Evolutionary conservation across 2,888 invertebrate species (phyloP).

Genomic region (Pediacus dermestoides): DNA sequence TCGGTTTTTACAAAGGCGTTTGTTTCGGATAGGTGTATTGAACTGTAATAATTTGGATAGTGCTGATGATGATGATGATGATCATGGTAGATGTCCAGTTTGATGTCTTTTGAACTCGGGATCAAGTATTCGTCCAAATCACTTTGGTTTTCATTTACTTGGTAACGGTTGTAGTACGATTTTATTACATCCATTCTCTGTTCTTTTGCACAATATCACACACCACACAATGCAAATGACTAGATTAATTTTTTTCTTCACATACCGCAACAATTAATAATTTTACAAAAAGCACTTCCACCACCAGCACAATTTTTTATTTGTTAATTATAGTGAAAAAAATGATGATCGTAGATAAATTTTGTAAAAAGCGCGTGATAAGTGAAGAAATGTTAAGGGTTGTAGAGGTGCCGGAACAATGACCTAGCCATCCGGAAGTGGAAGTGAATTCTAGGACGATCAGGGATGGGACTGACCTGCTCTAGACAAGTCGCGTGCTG

Average conservation of each 20-base stretch:
- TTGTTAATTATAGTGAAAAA: too few species aligned
- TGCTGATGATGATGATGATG: conserved; percentile 2
- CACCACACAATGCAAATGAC: conserved; percentile 1
- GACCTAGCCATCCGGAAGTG: conserved; percentile 44
- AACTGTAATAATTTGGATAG: conserved; percentile 15
- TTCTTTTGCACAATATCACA: conserved; percentile 2
- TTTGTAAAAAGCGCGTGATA: too few species aligned
- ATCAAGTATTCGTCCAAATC: conserved; percentile 5
- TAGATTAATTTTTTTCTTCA: conserved; percentile 4
- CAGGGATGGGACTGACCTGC: conserved; percentile 46
- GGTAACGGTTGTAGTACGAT: conserved; percentile 35
- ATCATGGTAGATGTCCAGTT: neutral
- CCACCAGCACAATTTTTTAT: too few species aligned
- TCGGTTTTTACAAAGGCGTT: conserved; percentile 6
- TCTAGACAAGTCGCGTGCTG: conserved; percentile 42
- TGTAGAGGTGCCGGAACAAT: too few species aligned
- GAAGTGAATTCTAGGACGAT: conserved; percentile 31
- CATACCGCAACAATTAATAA: too few species aligned
- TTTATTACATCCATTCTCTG: conserved; percentile 39
- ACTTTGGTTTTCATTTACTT: conserved; percentile 13
- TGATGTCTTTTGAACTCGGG: neutral
- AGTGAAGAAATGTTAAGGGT: too few species aligned
- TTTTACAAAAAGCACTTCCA: too few species aligned
- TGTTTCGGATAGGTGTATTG: conserved; percentile 16
- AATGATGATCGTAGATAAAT: too few species aligned